A percentile compares a stretch with the other conserved stretches of the same genome.
Conservation (phyloP, 1,140 invertebrate genomes). For the Anastatus disparis region DNA sequence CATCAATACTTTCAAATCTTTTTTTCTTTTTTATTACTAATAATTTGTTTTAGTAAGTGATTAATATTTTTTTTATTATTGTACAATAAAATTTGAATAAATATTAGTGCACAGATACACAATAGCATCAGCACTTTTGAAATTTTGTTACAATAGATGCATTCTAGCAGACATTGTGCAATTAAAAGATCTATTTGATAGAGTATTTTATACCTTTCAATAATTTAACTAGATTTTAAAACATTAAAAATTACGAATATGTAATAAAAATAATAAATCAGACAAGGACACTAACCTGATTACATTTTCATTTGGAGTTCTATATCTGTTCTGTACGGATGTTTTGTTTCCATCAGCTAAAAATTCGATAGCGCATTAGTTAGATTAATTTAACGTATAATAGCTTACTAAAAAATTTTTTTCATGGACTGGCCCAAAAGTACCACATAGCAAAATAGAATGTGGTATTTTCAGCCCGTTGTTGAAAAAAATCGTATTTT, state of each 20-base stretch:
- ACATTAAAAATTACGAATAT: not conserved
- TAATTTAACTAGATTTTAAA: not conserved
- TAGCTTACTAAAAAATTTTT: no score
- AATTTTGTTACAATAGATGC: slow-evolving; percentile 48
- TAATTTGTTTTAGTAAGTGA: not conserved
- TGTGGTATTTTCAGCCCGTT: no score
- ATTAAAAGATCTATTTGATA: not conserved
- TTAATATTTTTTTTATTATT: not conserved
- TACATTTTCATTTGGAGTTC: slow-evolving; percentile 77
- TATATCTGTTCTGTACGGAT: slow-evolving; percentile 70
- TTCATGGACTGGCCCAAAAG: no score
- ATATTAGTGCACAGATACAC: slow-evolving; percentile 47
- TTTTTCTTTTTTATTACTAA: not conserved
- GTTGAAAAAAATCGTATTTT: no score
- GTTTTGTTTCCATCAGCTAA: slow-evolving; percentile 71
- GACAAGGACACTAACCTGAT: slow-evolving; percentile 69
- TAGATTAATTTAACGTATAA: no score
- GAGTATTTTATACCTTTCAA: not conserved
- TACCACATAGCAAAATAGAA: no score
- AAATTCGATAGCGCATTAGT: no score
- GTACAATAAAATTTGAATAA: no score
- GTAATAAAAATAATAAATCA: not conserved
- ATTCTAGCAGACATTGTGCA: slow-evolving; percentile 5
- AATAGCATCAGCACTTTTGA: slow-evolving; percentile 53
- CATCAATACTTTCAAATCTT: slow-evolving; percentile 39